These are phyloP conservation scores for Eulemur rubriventer DNA, from an alignment of 2,797 vertebrate species.

Conservation along the genomic window DNA sequence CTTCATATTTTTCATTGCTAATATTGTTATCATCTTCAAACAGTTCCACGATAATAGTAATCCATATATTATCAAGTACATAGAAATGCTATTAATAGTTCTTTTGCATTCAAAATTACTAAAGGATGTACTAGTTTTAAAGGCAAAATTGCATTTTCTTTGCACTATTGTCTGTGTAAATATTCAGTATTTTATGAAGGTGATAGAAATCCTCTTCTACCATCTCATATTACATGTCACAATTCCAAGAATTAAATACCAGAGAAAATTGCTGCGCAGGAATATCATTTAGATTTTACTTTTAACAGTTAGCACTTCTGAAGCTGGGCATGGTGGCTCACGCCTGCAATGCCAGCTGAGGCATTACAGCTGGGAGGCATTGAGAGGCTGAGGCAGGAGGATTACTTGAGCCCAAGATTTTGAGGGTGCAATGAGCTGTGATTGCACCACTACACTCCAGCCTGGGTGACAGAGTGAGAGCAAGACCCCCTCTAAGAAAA, in stretches of 20 bases:
- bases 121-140: neutral
- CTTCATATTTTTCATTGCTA: neutral
- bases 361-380: too few species aligned
- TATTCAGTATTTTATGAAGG: neutral
- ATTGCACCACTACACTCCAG: neutral
- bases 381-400: neutral
- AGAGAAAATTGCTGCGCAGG: neutral
- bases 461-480: neutral
- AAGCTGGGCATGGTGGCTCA: neutral
- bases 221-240: neutral
- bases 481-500: neutral
- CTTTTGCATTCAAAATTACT: neutral
- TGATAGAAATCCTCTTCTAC: neutral
- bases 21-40: neutral
- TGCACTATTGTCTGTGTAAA: neutral
- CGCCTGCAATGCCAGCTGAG: neutral
- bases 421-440: neutral
- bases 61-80: neutral
- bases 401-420: neutral
- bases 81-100: neutral
- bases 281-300: neutral
- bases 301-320: neutral
- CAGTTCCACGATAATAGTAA: neutral
- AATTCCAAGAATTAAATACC: neutral
- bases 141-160: conserved; percentile 10